phyloP scores from a whole-genome alignment of 2,888 invertebrate species.

The Operophtera brumata region DNA sequence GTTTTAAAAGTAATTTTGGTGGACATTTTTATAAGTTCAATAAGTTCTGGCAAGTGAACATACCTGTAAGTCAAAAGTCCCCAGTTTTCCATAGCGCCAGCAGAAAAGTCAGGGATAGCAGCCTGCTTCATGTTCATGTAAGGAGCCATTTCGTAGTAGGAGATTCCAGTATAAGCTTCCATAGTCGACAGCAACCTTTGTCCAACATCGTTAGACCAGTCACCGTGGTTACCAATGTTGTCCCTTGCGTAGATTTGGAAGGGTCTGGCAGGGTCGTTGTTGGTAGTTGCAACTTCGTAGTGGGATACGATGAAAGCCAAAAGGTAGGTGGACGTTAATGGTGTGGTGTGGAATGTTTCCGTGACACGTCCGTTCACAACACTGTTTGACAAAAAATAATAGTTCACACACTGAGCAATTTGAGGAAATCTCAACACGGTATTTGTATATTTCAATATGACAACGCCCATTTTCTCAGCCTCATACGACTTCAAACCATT shows the following conservation, averaged over 20 bases:
- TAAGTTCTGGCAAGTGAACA: neutral
- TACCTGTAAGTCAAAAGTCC: slow-evolving; percentile 89
- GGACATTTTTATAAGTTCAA: too few species aligned
- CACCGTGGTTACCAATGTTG: slow-evolving; percentile 61
- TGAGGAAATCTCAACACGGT: too few species aligned
- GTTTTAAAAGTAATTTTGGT: too few species aligned
- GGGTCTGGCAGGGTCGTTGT: slow-evolving; percentile 45
- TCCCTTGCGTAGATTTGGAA: slow-evolving; percentile 70
- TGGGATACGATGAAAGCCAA: slow-evolving; percentile 93
- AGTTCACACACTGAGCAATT: too few species aligned
- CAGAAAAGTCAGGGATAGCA: slow-evolving; percentile 88
- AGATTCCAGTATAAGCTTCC: slow-evolving; percentile 79
- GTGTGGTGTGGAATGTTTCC: slow-evolving; percentile 79
- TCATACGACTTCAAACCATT: too few species aligned
- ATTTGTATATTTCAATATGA: too few species aligned
- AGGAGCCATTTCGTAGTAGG: slow-evolving; percentile 75
- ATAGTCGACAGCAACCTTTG: slow-evolving; percentile 71
- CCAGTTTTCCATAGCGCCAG: slow-evolving; percentile 94
- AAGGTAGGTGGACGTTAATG: slow-evolving; percentile 89
- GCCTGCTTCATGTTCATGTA: slow-evolving; percentile 83
- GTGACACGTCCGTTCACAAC: slow-evolving; percentile 45
- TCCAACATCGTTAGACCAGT: slow-evolving; percentile 71
- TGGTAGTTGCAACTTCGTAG: slow-evolving; percentile 63
- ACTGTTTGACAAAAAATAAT: slow-evolving; percentile 34
- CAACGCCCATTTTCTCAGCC: too few species aligned